These are phyloP conservation scores for Eumerus sabulonum DNA, from an alignment of 2,888 invertebrate species.

Conservation along the genomic window DNA sequence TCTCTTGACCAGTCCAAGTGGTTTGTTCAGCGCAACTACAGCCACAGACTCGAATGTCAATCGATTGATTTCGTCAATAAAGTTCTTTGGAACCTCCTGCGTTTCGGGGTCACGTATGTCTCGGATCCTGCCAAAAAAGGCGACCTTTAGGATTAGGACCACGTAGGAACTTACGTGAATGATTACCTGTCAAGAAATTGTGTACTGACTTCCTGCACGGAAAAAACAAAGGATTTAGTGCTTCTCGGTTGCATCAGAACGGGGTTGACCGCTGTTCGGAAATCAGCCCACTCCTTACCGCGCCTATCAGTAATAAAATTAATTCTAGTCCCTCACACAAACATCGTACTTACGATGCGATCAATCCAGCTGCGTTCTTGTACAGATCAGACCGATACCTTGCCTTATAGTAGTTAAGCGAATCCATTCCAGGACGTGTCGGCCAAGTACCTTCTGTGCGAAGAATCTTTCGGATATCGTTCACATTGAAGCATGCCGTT, in stretches of 20 bases:
- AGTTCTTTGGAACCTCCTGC: slow-evolving; percentile 78
- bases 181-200: background rate
- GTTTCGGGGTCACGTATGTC: background rate
- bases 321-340: no score
- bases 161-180: no score
- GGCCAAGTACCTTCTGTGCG: slow-evolving; percentile 80
- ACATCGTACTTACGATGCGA: slow-evolving; percentile 34
- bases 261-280: background rate
- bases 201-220: background rate
- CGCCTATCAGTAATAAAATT: background rate
- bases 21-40: slow-evolving; percentile 77
- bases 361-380: slow-evolving; percentile 60
- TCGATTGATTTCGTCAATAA: slow-evolving; percentile 80
- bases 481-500: slow-evolving; percentile 79
- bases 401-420: slow-evolving; percentile 77
- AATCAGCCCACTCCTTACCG: background rate
- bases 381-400: slow-evolving; percentile 50
- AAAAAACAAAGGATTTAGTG: background rate
- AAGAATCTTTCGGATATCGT: slow-evolving; percentile 80
- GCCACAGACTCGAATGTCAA: slow-evolving; percentile 82
- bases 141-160: no score
- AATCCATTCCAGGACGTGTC: slow-evolving; percentile 75
- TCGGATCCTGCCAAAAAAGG: no score
- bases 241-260: background rate
- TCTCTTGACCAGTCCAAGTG: slow-evolving; percentile 24